Conservation (phyloP, 2,797 vertebrate species). For the Lateolabrax maculatus region DNA sequence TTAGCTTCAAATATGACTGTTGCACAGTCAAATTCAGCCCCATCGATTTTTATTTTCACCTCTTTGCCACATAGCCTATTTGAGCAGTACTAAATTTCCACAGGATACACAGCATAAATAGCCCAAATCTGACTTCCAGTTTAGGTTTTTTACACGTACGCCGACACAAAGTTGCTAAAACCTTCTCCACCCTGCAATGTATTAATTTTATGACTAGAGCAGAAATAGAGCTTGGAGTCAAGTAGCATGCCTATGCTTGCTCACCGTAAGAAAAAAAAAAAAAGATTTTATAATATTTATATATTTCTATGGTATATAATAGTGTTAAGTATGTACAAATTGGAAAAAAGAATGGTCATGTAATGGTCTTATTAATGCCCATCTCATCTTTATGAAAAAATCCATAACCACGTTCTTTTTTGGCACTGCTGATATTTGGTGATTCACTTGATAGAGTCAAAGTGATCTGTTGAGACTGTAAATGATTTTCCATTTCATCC, state of each 20-base stretch:
- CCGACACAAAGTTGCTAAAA: conserved; percentile 51
- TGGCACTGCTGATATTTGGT: conserved; percentile 46
- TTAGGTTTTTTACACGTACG: conserved; percentile 37
- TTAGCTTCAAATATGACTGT: conserved; percentile 81
- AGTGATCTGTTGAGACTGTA: conserved; percentile 56
- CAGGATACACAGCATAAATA: conserved; percentile 35
- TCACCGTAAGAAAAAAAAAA: conserved; percentile 65
- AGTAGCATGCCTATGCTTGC: conserved; percentile 81
- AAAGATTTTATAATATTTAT: conserved; percentile 85
- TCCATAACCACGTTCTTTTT: conserved; percentile 48
- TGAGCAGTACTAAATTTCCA: conserved; percentile 43
- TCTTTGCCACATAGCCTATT: conserved; percentile 60
- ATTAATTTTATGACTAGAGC: conserved; percentile 60
- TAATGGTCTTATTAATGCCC: conserved; percentile 58
- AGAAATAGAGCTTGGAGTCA: conserved; percentile 70
- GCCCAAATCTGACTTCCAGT: conserved; percentile 50
- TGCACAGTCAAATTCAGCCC: conserved; percentile 77
- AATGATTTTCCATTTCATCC: conserved; percentile 39
- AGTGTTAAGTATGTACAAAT: conserved; percentile 80
- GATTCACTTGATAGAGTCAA: conserved; percentile 38
- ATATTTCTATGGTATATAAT: conserved; percentile 87
- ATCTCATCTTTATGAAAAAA: conserved; percentile 42
- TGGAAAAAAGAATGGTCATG: conserved; percentile 60
- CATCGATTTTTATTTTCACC: conserved; percentile 69
- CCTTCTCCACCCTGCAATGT: conserved; percentile 54